Conservation (phyloP, 1,140 invertebrate genomes). For the Musca vetustissima region DNA sequence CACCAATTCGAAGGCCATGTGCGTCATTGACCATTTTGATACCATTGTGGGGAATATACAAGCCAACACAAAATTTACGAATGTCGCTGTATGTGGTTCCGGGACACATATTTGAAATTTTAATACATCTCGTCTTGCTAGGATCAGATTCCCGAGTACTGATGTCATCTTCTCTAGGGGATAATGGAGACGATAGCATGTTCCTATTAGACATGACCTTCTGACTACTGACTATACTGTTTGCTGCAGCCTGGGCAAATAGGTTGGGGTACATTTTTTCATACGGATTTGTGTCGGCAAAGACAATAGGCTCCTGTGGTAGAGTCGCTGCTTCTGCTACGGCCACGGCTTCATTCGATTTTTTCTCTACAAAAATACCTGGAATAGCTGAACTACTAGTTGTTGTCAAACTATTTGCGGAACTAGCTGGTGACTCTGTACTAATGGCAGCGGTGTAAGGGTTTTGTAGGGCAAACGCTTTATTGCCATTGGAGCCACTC, state of each 20-base stretch:
- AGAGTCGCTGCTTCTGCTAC: background rate
- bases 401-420: conserved; percentile 2
- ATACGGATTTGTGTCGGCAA: conserved; percentile 51
- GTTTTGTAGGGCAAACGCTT: conserved; percentile 29
- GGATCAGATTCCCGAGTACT: background rate
- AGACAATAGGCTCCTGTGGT: conserved; percentile 39
- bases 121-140: conserved; percentile 63
- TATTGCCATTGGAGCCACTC: conserved; percentile 16
- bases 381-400: conserved; percentile 23
- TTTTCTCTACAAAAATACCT: conserved; percentile 26
- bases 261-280: conserved; percentile 51
- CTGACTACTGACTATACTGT: background rate
- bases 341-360: background rate
- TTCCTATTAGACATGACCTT: background rate
- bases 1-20: conserved; percentile 75
- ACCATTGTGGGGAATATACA: conserved; percentile 78
- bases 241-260: conserved; percentile 37
- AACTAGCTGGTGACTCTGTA: background rate
- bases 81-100: conserved; percentile 76
- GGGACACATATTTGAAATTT: conserved; percentile 68
- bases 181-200: background rate
- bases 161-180: background rate
- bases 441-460: conserved; percentile 30
- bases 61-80: conserved; percentile 75
- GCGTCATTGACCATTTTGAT: conserved; percentile 83